Evolutionary conservation across 2,113 vertebrate species (phyloP).

Genomic region (Pogona vitticeps): DNA sequence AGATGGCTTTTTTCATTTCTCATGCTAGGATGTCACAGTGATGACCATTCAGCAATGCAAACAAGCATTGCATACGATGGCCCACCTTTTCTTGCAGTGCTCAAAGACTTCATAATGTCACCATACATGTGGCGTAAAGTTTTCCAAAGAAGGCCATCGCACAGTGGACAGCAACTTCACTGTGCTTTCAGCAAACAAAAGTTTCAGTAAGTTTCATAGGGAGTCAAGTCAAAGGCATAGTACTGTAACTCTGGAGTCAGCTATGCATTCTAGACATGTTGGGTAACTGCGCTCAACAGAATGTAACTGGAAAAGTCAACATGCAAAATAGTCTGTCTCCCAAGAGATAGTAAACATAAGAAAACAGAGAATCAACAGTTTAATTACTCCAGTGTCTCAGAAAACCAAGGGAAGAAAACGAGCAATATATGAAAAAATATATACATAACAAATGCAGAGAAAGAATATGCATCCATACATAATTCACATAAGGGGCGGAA

Average conservation of each 20-base stretch:
- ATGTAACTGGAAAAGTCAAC: background rate
- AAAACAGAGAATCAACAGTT: background rate
- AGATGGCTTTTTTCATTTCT: background rate
- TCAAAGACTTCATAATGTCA: background rate
- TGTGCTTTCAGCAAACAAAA: background rate
- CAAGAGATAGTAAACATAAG: background rate
- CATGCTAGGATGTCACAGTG: too few relatives aligned
- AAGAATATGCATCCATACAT: background rate
- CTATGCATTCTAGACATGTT: background rate
- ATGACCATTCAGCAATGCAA: too few relatives aligned
- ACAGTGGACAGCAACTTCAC: background rate
- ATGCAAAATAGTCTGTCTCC: background rate
- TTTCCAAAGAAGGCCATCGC: background rate
- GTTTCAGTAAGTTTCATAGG: background rate
- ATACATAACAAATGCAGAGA: background rate
- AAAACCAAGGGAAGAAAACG: background rate
- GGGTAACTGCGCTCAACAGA: background rate
- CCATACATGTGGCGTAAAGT: background rate
- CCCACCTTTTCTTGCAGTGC: background rate
- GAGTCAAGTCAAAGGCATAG: background rate
- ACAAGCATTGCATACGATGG: background rate
- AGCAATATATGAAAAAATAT: background rate
- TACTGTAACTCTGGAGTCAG: background rate
- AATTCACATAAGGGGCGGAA: background rate
- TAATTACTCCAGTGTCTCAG: background rate